These are phyloP conservation scores for Agriotes lineatus DNA, from an alignment of 2,888 invertebrate genomes.

Conservation along the genomic window DNA sequence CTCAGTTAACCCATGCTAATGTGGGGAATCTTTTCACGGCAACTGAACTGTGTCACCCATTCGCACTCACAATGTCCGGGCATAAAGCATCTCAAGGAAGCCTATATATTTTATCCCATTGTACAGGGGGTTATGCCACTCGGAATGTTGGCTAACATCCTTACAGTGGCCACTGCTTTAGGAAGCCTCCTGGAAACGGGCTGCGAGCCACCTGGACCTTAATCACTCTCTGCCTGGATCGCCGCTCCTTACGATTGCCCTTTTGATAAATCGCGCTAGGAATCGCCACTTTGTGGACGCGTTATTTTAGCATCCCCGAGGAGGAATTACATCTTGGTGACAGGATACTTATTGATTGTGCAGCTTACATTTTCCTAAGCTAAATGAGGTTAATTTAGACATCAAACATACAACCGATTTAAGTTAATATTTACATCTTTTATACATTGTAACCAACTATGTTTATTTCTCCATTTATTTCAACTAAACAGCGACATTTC, in stretches of 20 bases:
- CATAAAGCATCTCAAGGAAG: constrained; percentile 52
- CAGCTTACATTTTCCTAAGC: too few relatives aligned
- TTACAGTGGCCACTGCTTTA: constrained; percentile 41
- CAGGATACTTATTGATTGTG: too few relatives aligned
- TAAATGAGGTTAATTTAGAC: too few relatives aligned
- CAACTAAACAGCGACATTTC: too few relatives aligned
- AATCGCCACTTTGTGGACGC: too few relatives aligned
- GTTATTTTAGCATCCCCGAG: too few relatives aligned
- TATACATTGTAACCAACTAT: too few relatives aligned
- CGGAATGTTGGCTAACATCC: constrained; percentile 51
- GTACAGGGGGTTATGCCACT: constrained; percentile 48
- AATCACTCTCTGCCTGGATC: constrained; percentile 31
- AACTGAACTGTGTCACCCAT: constrained; percentile 58
- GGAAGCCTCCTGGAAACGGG: constrained; percentile 34
- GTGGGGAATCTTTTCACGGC: constrained; percentile 53
- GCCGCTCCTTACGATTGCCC: background rate
- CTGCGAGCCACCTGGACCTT: constrained; percentile 45
- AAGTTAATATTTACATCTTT: too few relatives aligned
- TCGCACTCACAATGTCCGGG: constrained; percentile 53
- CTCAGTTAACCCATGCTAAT: constrained; percentile 51
- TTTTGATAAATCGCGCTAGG: too few relatives aligned
- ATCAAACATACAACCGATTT: too few relatives aligned
- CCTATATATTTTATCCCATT: constrained; percentile 54
- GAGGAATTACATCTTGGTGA: too few relatives aligned
- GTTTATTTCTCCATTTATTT: too few relatives aligned